Percentiles rank a stretch among this genome's conserved stretches.
Conservation (phyloP, 2,113 vertebrate genomes). For the Ictalurus furcatus region DNA sequence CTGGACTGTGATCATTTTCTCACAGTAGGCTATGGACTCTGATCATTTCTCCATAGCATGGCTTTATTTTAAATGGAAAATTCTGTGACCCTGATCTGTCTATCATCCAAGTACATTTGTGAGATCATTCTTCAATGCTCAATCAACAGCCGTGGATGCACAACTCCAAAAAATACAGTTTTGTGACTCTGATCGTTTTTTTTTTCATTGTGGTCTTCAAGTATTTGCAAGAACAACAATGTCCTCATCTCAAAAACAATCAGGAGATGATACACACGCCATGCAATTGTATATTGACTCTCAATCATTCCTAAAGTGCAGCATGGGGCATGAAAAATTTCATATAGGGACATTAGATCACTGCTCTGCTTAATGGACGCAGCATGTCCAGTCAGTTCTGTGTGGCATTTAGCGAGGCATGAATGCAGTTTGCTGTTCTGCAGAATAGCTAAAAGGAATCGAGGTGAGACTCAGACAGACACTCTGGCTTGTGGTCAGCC, state of each 20-base stretch:
- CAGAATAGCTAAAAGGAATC: constrained; percentile 51
- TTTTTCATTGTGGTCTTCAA: too few species aligned
- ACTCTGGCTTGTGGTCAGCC: not conserved
- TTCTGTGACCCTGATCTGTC: too few species aligned
- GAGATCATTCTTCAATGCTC: too few species aligned
- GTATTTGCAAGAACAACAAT: not conserved
- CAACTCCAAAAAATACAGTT: too few species aligned
- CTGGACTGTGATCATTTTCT: too few species aligned
- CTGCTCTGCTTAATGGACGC: constrained; percentile 38
- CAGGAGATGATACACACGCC: not conserved
- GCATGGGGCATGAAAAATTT: constrained; percentile 28
- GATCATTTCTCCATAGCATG: too few species aligned
- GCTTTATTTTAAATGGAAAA: too few species aligned
- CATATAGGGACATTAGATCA: constrained; percentile 39
- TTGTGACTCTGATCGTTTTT: too few species aligned
- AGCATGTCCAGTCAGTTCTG: constrained; percentile 58
- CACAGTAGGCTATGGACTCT: too few species aligned
- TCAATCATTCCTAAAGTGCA: not conserved
- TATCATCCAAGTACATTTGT: too few species aligned
- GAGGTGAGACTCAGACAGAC: constrained; percentile 45
- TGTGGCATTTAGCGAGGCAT: constrained; percentile 43
- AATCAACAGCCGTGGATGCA: too few species aligned
- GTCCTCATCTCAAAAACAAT: not conserved
- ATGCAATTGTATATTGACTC: constrained; percentile 38
- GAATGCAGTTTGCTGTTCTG: constrained; percentile 51